Conservation (phyloP, 1,140 invertebrate species). For the Drosophila willistoni region DNA sequence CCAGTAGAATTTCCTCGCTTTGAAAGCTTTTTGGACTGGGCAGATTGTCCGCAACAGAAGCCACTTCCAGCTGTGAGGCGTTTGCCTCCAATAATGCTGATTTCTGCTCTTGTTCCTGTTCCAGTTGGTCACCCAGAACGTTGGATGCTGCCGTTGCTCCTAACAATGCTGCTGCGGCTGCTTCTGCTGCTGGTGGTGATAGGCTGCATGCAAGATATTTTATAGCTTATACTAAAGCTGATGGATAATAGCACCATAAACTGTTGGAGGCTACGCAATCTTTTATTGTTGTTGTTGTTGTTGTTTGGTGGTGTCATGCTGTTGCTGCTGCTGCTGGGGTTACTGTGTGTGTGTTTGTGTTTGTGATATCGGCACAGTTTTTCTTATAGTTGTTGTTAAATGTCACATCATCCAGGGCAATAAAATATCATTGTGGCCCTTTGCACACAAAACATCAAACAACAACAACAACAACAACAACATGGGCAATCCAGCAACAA, state of each 20-base stretch:
- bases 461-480: conserved; percentile 25
- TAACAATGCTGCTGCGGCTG: conserved; percentile 8
- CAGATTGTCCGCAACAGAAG: conserved; percentile 24
- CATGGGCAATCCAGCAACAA: conserved; percentile 9
- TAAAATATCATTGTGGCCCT: conserved; percentile 36
- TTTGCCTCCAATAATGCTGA: conserved; percentile 11
- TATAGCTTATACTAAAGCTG: conserved; percentile 33
- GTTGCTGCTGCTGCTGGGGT: neutral
- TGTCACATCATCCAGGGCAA: conserved; percentile 42
- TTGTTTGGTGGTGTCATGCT: conserved; percentile 10
- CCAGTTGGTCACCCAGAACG: neutral
- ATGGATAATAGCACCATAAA: conserved; percentile 54
- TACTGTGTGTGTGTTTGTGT: conserved; percentile 8
- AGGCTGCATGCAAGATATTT: conserved; percentile 22
- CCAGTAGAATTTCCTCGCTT: conserved; percentile 62
- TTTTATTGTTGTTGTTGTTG: conserved; percentile 29
- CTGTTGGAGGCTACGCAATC: conserved; percentile 41
- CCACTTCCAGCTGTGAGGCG: conserved; percentile 27
- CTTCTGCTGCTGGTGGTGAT: conserved; percentile 23
- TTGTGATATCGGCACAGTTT: neutral
- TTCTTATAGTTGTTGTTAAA: conserved; percentile 15
- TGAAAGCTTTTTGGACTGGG: conserved; percentile 50
- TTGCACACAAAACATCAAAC: neutral
- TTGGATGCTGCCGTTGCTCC: conserved; percentile 1
- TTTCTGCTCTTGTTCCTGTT: neutral